Evolutionary conservation across 2,113 vertebrate genomes (phyloP), one percentile per base, ranked within the genome.

Genomic region (Sturnira hondurensis): DNA sequence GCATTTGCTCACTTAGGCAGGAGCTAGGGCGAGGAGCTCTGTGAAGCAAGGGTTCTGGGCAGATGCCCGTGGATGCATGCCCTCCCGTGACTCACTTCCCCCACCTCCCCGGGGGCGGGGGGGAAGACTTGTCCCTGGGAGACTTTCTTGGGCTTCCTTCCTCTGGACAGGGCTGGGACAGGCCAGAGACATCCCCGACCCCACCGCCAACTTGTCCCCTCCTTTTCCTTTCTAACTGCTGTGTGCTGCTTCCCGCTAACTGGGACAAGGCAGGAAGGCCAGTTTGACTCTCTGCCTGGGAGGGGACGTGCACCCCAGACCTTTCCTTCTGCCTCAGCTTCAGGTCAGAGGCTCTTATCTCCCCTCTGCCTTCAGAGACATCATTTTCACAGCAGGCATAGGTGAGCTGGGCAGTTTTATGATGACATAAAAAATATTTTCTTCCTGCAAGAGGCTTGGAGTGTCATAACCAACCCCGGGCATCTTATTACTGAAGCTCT

Each of bases 391-490:
- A 5, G 85, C 56, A 83, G 43, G 41, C 26, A 77, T 81, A 63
- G 45, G 83, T 86, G 63, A 89, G 28, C 45, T 45, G 70, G 22
- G 36, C 54, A 94, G 47, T 85, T 93, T 97, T 96, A 94, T 47
- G 76, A 76, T 36, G 71, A 85, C 81, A 94, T 95, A 90, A 50
- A 91, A 73, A 84, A 65, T 54, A 63, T 70, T 84, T 92, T 86
- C 54, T 95, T 94, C 56, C 63, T 36, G 3, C 56, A 78, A 94
- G 68, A 94, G 52, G 74, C 61, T 78, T 58, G 47, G 47, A 91
- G 78, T 65, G 68, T 86, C 78, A 19, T 87, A 93, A 73, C 73
- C 89, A 73, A 94, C 83, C 67, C 80, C 4, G 12, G 71, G 26
- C 16, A 19, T 77, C 83, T 86, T 92, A 73, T 94, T 92, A 78